A percentile compares a stretch with the other conserved stretches of the same genome.
Conservation (phyloP, 2,888 invertebrate species). For the Nemoura dubitans region DNA sequence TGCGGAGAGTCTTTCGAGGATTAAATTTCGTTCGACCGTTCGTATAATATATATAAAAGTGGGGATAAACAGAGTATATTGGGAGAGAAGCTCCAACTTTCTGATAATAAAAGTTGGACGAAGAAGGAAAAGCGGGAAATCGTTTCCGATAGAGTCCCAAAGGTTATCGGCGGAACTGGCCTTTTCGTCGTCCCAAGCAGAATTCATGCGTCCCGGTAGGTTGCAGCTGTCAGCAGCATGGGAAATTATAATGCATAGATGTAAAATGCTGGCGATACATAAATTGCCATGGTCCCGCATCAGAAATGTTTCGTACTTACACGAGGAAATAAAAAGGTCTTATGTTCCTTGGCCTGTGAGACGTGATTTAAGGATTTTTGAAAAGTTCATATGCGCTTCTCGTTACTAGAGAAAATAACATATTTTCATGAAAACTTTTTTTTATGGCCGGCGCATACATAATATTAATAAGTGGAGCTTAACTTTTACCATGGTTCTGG, state of each 20-base stretch:
- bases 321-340: not conserved
- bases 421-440: not conserved
- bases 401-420: not conserved
- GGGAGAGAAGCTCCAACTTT: not conserved
- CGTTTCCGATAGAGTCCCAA: not conserved
- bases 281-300: not conserved
- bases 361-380: not conserved
- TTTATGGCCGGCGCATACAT: not conserved
- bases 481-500: not conserved
- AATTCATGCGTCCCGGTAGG: not conserved
- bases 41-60: not conserved
- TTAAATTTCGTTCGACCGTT: not conserved
- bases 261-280: not conserved
- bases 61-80: not conserved
- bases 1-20: not conserved
- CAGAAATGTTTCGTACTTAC: not conserved
- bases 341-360: not conserved
- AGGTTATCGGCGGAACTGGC: not conserved
- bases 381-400: not conserved
- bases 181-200: not conserved
- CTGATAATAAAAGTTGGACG: not conserved
- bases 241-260: not conserved
- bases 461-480: not conserved
- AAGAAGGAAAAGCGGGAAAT: not conserved
- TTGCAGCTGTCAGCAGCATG: not conserved